Evolutionary conservation across 64 coral and sea anemone species (phyloP), one percentile per base, ranked within the genome.

Genomic region (Stichodactyla mertensii): DNA sequence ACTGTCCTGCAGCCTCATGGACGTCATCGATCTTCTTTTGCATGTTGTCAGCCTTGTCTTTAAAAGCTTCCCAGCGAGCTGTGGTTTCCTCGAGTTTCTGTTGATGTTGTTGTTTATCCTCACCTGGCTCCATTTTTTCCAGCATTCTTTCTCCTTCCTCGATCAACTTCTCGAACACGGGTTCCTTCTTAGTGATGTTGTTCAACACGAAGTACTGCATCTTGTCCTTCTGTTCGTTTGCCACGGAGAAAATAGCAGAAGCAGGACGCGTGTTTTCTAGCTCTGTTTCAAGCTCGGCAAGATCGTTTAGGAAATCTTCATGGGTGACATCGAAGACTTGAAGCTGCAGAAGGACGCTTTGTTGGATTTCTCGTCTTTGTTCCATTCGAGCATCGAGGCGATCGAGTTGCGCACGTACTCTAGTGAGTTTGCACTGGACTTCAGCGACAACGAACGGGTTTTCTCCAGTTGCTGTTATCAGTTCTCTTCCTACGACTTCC

Each of bases 131-230:
- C 82, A 92, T 88, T 77, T 88, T 89, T 66, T 91, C 83, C 16
- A 91, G 84, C 90, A 99, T 88, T 53, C 57, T n/a, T 51, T 66
- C 83, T 28, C 96, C 93, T 84, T 99, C 96, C 69, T 99, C 93
- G 7, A 99, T 84, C n/a, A 99, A 78, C 52, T 92, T 99, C 52
- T 95, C 93, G 56, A 88, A 99, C 10, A 99, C 93, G 2, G 93
- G 96, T 62, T 99, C 85, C 45, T 99, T 95, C 52, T 87, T 85
- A 3, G 81, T 26, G 52, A 99, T 82, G 62, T 82, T 89, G 16
- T 94, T 92, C 2, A 79, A 52, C 10, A 95, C 80, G 27, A 64
- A 90, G 13, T 77, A 74, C 51, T 99, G 59, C 36, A 88, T 89
- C 13, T 92, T 88, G 54, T 92, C 93, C 24, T 92, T 84, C 79